Percentiles rank a stretch among this genome's conserved stretches.
These are phyloP conservation scores for Euwallacea fornicatus DNA, from an alignment of 1,140 invertebrate genomes.

Conservation along the genomic window DNA sequence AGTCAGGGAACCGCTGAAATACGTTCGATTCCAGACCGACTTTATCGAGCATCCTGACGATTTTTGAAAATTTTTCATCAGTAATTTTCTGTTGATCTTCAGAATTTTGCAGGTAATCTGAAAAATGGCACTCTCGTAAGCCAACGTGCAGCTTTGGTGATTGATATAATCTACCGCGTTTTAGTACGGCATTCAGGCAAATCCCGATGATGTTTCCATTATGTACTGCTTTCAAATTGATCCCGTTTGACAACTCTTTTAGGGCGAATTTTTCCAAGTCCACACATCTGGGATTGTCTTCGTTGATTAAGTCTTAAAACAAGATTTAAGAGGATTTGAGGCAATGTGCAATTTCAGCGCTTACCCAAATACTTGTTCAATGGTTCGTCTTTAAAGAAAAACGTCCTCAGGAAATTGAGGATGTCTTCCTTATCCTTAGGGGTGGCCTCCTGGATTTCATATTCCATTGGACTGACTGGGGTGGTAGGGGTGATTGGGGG, in stretches of 20 bases:
- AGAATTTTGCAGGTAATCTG: slow-evolving; percentile 38
- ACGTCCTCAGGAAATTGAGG: slow-evolving; percentile 47
- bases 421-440: slow-evolving; percentile 43
- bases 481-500: slow-evolving; percentile 42
- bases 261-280: slow-evolving; percentile 68
- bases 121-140: background rate
- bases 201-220: slow-evolving; percentile 65
- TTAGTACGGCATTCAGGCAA: slow-evolving; percentile 48
- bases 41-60: slow-evolving; percentile 62
- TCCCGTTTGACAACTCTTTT: slow-evolving; percentile 60
- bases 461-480: slow-evolving; percentile 46
- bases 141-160: background rate
- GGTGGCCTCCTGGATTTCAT: slow-evolving; percentile 42
- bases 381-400: slow-evolving; percentile 74
- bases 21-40: slow-evolving; percentile 61
- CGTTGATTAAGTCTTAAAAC: slow-evolving; percentile 58
- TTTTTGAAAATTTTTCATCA: slow-evolving; percentile 64
- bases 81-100: slow-evolving; percentile 56
- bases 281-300: slow-evolving; percentile 62
- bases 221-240: slow-evolving; percentile 65
- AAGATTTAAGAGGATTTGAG: background rate
- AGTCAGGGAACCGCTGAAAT: slow-evolving; percentile 59
- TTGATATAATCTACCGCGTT: slow-evolving; percentile 52
- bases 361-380: slow-evolving; percentile 62
- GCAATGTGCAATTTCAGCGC: background rate